These are phyloP conservation scores for Melanotaenia parkinsoni DNA, from an alignment of 2,797 vertebrate genomes.

Conservation along the genomic window DNA sequence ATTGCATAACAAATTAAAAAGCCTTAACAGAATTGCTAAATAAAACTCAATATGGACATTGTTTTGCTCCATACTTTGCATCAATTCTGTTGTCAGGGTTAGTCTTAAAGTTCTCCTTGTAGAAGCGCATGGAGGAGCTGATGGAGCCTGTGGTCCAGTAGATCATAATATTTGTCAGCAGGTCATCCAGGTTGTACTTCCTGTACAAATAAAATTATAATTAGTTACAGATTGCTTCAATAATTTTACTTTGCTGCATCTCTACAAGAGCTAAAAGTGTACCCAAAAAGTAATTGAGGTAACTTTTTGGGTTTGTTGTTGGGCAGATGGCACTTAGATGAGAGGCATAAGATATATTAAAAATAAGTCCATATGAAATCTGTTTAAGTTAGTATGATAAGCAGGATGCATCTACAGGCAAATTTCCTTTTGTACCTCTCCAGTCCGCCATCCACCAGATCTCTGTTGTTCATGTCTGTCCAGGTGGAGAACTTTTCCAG, in stretches of 20 bases:
- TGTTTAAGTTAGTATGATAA: background rate
- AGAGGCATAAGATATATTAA: no score
- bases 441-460: constrained; percentile 86
- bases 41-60: background rate
- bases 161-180: constrained; percentile 91
- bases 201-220: constrained; percentile 62
- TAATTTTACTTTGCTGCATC: no score
- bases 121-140: constrained; percentile 90
- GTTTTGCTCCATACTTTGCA: constrained; percentile 69
- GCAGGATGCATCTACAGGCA: background rate
- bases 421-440: constrained; percentile 78
- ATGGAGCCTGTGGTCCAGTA: constrained; percentile 91
- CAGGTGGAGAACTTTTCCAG: constrained; percentile 92
- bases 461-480: constrained; percentile 81
- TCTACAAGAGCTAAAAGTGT: no score
- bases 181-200: constrained; percentile 89
- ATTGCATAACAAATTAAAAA: background rate
- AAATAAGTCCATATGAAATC: background rate
- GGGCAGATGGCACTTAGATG: no score
- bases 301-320: no score
- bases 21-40: background rate
- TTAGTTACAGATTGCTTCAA: background rate
- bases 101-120: constrained; percentile 86
- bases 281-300: no score
- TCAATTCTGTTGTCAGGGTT: constrained; percentile 43